Base-by-base conservation (phyloP, 2,888 invertebrate genomes). In the Tromatobia lineatoria region DNA sequence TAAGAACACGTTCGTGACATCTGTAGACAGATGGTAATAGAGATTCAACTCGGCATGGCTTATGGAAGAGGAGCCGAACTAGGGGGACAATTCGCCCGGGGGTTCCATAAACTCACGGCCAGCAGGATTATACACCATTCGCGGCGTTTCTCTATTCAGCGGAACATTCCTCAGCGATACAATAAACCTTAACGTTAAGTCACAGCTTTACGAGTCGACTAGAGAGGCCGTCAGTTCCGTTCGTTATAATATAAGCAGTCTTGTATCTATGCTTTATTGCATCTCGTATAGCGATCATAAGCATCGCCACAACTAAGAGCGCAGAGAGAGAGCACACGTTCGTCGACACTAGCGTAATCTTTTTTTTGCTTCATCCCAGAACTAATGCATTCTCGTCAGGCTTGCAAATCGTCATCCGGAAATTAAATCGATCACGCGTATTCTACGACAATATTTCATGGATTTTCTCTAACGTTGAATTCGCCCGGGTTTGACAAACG, bases 1-100 rank as follows among this genome's bases (percentile, higher is more conserved):
- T 83, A 83, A 76, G 54, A 83, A 69, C 61, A 74, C 83, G 73
- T 77, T 80, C 76, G 67, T 83, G 80, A 77, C 69, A 69, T 73
- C 69, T 54, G 73, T 61, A 83, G 80, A 80, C 73, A 77, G 67
- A 80, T 80, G 77, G 73, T 80, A 77, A 83, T 83, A 73, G 76
- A 80, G 73, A 80, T 85, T 85, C 71, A 78, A 71, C 69, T 80
- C 57, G n/a, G 25, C 52, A 70, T 67, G 64, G 42, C 38, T 78
- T 70, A 79, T 47, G 57, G 42, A 47, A 34, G 67, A 67, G 70
- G 57, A 29, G 50, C 57, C 11, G 66, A 50, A 50, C 76, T 67
- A 23, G 66, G 10, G 23, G 59, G 61, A 77, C 73, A 3, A 15
- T 57, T 73, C 45, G 57, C 57, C 57, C 18, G 11, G 23, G 52